Evolutionary conservation across 1,140 invertebrate species (phyloP).

Genomic region (Eurosta solidaginis): DNA sequence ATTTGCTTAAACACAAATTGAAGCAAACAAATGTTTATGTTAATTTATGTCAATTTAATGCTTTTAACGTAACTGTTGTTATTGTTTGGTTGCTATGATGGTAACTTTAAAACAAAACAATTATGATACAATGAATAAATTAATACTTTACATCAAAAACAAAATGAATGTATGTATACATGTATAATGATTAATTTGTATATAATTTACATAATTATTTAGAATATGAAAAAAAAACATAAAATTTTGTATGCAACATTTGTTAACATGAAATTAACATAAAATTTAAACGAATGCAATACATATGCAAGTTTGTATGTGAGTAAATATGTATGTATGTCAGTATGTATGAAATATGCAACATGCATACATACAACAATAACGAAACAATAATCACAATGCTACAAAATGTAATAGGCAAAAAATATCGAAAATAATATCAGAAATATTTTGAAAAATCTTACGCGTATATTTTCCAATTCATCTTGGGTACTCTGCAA

Average conservation of each 20-base stretch:
- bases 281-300: not conserved
- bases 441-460: constrained; percentile 60
- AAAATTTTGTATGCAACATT: no score
- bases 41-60: not conserved
- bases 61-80: not conserved
- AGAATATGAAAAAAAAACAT: no score
- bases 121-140: no score
- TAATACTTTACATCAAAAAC: no score
- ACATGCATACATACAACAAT: not conserved
- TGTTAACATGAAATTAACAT: no score
- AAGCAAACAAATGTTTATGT: constrained; percentile 26
- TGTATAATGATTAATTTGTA: no score
- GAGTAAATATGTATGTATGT: not conserved
- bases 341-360: not conserved
- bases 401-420: constrained; percentile 59
- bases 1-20: constrained; percentile 3
- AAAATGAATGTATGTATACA: no score
- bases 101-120: not conserved
- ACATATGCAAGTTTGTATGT: not conserved
- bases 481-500: constrained; percentile 80
- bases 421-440: constrained; percentile 58
- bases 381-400: constrained; percentile 41
- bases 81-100: not conserved
- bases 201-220: no score
- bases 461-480: constrained; percentile 83